These are phyloP conservation scores for Nipponacmea schrenckii DNA, from an alignment of 2,888 invertebrate genomes.

Conservation along the genomic window DNA sequence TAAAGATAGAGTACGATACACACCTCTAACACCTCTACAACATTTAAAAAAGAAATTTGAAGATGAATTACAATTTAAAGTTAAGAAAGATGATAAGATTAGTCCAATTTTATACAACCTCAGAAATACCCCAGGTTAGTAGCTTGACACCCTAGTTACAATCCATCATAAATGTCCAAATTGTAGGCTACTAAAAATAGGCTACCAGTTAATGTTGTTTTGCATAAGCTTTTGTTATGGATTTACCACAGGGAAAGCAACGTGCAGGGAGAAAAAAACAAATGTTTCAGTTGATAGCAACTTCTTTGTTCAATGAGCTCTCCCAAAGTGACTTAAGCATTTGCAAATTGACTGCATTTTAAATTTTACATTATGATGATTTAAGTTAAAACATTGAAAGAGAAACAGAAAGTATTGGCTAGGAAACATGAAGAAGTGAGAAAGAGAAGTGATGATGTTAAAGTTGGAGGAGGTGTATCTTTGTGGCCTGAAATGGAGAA, in stretches of 20 bases:
- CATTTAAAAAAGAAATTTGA: slow-evolving; percentile 35
- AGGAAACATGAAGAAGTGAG: slow-evolving; percentile 55
- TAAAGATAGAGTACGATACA: neutral
- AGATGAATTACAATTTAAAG: slow-evolving; percentile 28
- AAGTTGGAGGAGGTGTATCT: slow-evolving; percentile 61
- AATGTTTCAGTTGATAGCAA: too few species aligned
- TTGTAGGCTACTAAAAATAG: too few species aligned
- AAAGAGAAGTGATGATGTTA: slow-evolving; percentile 46
- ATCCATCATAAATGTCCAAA: too few species aligned
- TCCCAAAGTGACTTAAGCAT: too few species aligned
- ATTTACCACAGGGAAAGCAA: too few species aligned
- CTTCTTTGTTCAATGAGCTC: too few species aligned
- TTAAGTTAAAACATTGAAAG: slow-evolving; percentile 35
- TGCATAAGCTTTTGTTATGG: too few species aligned
- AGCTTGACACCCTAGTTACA: too few species aligned
- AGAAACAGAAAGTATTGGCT: slow-evolving; percentile 44
- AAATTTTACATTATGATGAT: neutral
- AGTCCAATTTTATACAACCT: slow-evolving; percentile 55
- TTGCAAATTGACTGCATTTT: too few species aligned
- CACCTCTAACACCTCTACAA: neutral
- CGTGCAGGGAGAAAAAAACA: too few species aligned
- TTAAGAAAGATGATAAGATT: slow-evolving; percentile 37
- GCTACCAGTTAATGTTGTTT: too few species aligned
- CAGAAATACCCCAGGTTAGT: slow-evolving; percentile 54
- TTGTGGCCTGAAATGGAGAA: slow-evolving; percentile 64